phyloP scores from a whole-genome alignment of 30 jellyfish, hydroid and myxozoan species.

The Cassiopea andromeda region DNA sequence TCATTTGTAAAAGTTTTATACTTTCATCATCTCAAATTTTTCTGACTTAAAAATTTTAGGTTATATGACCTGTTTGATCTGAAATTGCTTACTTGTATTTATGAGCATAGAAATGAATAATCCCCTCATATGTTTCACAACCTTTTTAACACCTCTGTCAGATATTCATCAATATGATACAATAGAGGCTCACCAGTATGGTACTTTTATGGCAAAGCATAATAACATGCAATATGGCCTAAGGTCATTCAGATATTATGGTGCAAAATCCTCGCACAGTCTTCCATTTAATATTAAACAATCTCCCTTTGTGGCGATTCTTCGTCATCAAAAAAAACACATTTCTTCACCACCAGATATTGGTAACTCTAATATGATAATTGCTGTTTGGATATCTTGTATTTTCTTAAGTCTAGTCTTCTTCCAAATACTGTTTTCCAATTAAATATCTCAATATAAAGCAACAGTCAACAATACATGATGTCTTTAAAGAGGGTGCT shows the following conservation, averaged over 20 bases:
- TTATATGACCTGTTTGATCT: no score
- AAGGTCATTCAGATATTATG: constrained; percentile 27
- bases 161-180: constrained; percentile 42
- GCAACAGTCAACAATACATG: neutral
- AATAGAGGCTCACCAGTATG: constrained; percentile 28
- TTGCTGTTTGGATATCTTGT: neutral
- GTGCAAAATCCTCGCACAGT: constrained; percentile 44
- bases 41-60: no score
- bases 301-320: constrained; percentile 24
- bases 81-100: no score
- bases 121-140: no score
- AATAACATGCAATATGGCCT: constrained; percentile 19
- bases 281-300: constrained; percentile 35
- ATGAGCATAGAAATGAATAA: no score
- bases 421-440: neutral
- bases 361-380: neutral
- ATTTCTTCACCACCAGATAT: constrained; percentile 38
- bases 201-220: constrained; percentile 23
- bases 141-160: constrained; percentile 20
- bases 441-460: neutral
- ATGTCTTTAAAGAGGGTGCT: neutral
- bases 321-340: constrained; percentile 20
- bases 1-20: no score
- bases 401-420: neutral
- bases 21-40: no score